A percentile compares a stretch with the other conserved stretches of the same genome.
phyloP scores from a whole-genome alignment of 2,797 vertebrate genomes.

The Trematomus bernacchii region DNA sequence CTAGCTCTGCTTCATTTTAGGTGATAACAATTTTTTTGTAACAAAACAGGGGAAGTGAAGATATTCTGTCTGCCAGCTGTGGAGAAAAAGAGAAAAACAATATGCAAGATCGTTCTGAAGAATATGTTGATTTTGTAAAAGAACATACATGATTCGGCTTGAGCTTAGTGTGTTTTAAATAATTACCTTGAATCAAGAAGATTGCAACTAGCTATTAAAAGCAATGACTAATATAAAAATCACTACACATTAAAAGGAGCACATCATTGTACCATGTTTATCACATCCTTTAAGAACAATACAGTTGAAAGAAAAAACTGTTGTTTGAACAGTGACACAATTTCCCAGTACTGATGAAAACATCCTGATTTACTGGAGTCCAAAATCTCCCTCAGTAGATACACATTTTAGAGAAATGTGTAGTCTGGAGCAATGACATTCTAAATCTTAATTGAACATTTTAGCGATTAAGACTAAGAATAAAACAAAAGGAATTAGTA shows the following conservation, averaged over 20 bases:
- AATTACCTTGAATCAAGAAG: neutral
- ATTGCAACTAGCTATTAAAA: neutral
- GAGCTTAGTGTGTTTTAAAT: neutral
- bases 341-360: neutral
- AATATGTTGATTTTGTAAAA: conserved; percentile 19
- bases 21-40: conserved; percentile 63
- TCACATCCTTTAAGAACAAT: neutral
- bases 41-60: conserved; percentile 58
- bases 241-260: neutral
- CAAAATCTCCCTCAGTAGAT: neutral
- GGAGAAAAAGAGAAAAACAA: conserved; percentile 17
- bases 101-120: neutral
- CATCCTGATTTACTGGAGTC: neutral
- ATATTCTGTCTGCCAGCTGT: conserved; percentile 54
- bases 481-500: conserved; percentile 42
- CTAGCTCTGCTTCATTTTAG: conserved; percentile 72
- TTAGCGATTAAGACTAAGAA: conserved; percentile 49
- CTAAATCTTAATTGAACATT: conserved; percentile 29
- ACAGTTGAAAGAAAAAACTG: neutral
- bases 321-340: neutral
- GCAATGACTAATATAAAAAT: neutral
- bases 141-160: neutral
- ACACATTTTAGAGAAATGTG: conserved; percentile 2
- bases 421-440: neutral
- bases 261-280: neutral